Conservation (phyloP, 2,113 vertebrate species). For the Cryptotis parvus region DNA sequence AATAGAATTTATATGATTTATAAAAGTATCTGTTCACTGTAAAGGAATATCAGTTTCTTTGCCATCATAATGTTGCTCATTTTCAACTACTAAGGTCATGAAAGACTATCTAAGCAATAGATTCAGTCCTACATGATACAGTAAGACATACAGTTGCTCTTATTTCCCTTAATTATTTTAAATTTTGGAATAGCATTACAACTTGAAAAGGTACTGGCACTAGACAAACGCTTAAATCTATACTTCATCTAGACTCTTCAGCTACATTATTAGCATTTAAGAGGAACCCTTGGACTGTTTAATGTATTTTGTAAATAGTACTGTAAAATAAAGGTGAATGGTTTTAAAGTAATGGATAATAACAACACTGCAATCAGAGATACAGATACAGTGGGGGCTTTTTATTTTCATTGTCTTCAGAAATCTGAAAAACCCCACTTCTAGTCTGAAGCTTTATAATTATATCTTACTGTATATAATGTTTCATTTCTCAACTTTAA, state of each 20-base stretch:
- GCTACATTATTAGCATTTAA: slow-evolving; percentile 1
- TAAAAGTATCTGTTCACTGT: background rate
- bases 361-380: background rate
- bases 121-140: background rate
- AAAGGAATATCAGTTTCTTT: background rate
- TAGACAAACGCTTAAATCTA: slow-evolving; percentile 26
- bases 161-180: background rate
- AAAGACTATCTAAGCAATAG: background rate
- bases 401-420: background rate
- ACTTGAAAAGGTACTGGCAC: background rate
- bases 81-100: background rate
- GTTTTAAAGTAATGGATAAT: slow-evolving; percentile 28
- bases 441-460: background rate
- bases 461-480: background rate
- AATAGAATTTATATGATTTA: background rate
- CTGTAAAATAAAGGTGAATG: background rate
- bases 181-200: background rate
- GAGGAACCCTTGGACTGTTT: background rate
- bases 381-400: too few relatives aligned
- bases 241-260: slow-evolving; percentile 16
- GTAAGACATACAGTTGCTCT: background rate
- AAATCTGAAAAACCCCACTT: background rate
- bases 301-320: background rate
- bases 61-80: background rate
- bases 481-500: slow-evolving; percentile 11